Evolutionary conservation across 1,140 invertebrate species (phyloP).

Genomic region (Telenomus remus): DNA sequence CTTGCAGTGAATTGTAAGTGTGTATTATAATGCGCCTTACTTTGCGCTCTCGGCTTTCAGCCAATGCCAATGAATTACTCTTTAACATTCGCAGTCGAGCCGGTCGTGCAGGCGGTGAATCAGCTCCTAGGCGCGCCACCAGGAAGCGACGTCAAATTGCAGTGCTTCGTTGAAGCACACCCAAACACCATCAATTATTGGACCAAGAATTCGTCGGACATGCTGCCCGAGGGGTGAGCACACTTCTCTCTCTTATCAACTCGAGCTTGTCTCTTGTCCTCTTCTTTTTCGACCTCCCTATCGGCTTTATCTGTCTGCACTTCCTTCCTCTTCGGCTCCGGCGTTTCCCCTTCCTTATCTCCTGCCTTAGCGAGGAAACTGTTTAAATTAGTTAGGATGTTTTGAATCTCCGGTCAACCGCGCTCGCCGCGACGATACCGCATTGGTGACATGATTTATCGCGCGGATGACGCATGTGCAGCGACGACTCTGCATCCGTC

Average conservation of each 20-base stretch:
- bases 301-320: neutral
- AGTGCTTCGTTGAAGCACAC: conserved; percentile 89
- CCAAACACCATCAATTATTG: conserved; percentile 90
- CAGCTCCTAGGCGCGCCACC: conserved; percentile 88
- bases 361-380: conserved; percentile 17
- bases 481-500: conserved; percentile 3
- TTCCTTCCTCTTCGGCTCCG: neutral
- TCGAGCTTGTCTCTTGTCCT: conserved; percentile 1
- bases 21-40: conserved; percentile 60
- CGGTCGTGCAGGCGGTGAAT: conserved; percentile 87
- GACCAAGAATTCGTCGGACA: conserved; percentile 79
- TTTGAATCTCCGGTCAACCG: conserved; percentile 39
- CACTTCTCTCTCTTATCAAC: no score
- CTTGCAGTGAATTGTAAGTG: conserved; percentile 92
- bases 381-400: conserved; percentile 47
- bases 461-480: conserved; percentile 20
- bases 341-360: neutral
- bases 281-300: neutral
- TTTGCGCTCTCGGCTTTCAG: conserved; percentile 50
- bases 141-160: conserved; percentile 85
- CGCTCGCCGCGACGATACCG: conserved; percentile 20
- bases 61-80: conserved; percentile 56
- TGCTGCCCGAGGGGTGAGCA: conserved; percentile 86
- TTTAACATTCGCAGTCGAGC: conserved; percentile 80
- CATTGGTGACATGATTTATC: conserved; percentile 39